phyloP scores from a whole-genome alignment of 92 coral and sea anemone genomes.

The Muricea muricata region DNA sequence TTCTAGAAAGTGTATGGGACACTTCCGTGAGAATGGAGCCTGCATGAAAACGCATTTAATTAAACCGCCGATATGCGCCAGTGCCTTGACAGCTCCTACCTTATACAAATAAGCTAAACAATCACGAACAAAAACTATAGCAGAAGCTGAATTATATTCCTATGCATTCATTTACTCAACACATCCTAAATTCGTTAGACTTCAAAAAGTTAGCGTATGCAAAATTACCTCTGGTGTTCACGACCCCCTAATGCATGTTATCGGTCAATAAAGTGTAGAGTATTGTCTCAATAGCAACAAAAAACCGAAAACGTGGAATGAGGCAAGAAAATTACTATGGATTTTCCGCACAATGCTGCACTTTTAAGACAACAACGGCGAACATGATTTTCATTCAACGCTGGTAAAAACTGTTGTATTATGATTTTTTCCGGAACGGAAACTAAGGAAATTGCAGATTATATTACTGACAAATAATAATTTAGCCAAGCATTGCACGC shows the following conservation, averaged over 20 bases:
- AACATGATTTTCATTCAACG: background rate
- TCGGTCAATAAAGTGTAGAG: constrained; percentile 3
- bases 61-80: constrained; percentile 1
- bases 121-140: background rate
- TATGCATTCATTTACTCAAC: background rate
- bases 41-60: background rate
- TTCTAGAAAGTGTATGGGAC: constrained; percentile 7
- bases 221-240: background rate
- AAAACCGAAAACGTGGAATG: background rate
- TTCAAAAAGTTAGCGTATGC: background rate
- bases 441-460: background rate
- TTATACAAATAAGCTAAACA: background rate
- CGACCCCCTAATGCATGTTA: background rate
- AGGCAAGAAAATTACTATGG: background rate
- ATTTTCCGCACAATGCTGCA: background rate
- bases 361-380: background rate
- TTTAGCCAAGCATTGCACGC: background rate
- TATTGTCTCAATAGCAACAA: background rate
- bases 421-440: background rate
- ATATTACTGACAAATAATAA: background rate
- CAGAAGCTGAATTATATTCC: background rate
- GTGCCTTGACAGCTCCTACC: background rate
- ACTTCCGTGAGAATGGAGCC: constrained; percentile 1
- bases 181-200: background rate
- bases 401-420: background rate